These are phyloP conservation scores for Mixornis gularis DNA, from an alignment of 2,113 vertebrate species.

Conservation along the genomic window DNA sequence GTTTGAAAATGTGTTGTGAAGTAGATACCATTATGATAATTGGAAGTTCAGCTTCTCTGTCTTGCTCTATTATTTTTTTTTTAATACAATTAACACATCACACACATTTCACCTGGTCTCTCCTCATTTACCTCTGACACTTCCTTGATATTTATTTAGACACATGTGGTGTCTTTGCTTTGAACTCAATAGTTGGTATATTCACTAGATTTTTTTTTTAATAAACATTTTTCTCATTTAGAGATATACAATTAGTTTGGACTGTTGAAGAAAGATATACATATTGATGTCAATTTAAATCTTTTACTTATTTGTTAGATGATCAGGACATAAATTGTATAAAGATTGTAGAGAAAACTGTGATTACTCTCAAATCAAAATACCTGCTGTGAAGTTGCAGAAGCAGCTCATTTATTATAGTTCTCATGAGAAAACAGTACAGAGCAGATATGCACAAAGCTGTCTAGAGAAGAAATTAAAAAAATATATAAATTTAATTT, in stretches of 20 bases:
- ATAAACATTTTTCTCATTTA: slow-evolving; percentile 51
- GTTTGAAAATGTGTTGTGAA: slow-evolving; percentile 65
- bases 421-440: neutral
- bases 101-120: slow-evolving; percentile 62
- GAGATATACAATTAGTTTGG: slow-evolving; percentile 43
- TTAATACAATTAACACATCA: slow-evolving; percentile 69
- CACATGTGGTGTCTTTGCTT: slow-evolving; percentile 61
- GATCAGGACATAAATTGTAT: slow-evolving; percentile 27
- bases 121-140: slow-evolving; percentile 68
- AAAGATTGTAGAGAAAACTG: slow-evolving; percentile 42
- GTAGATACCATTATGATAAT: slow-evolving; percentile 71
- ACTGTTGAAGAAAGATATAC: slow-evolving; percentile 50
- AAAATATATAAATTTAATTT: slow-evolving; percentile 35
- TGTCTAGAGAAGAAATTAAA: neutral
- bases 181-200: slow-evolving; percentile 66
- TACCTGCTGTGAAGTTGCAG: slow-evolving; percentile 52
- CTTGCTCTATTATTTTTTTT: slow-evolving; percentile 65
- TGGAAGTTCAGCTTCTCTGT: slow-evolving; percentile 64
- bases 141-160: slow-evolving; percentile 71
- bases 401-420: slow-evolving; percentile 33
- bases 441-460: neutral
- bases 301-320: slow-evolving; percentile 55
- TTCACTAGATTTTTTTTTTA: slow-evolving; percentile 31
- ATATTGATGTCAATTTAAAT: slow-evolving; percentile 51
- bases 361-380: slow-evolving; percentile 52